Conservation (phyloP, 1,140 invertebrate species). For the Cardiocondyla obscurior region DNA sequence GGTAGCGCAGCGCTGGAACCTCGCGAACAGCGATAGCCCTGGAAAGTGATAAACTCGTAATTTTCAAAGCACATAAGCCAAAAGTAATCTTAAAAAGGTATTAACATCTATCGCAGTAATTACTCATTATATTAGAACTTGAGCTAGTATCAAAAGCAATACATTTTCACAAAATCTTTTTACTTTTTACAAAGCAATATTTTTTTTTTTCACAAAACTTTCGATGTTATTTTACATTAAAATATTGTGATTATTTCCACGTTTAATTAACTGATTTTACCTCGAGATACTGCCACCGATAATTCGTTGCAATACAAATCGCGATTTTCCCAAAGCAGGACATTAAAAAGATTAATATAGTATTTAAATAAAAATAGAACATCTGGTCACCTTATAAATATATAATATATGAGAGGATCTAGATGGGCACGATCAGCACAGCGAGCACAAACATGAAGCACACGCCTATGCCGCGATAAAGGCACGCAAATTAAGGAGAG, state of each 20-base stretch:
- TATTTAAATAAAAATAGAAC: slow-evolving; percentile 37
- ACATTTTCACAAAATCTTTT: no score
- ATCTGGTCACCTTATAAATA: slow-evolving; percentile 34
- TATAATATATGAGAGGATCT: slow-evolving; percentile 19
- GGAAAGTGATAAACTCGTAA: not conserved
- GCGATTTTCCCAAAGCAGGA: not conserved
- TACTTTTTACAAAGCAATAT: not conserved
- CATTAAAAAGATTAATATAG: slow-evolving; percentile 28
- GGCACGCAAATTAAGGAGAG: slow-evolving; percentile 34
- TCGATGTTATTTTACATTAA: not conserved
- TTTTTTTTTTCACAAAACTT: not conserved
- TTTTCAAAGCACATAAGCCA: not conserved
- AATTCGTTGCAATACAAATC: not conserved
- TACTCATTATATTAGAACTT: not conserved
- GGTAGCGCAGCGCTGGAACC: slow-evolving; percentile 20
- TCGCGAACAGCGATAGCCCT: slow-evolving; percentile 4
- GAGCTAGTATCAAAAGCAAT: not conserved
- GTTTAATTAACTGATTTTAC: not conserved
- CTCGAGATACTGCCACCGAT: not conserved
- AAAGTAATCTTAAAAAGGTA: not conserved
- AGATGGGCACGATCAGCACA: slow-evolving; percentile 25
- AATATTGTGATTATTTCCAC: not conserved
- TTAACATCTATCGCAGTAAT: not conserved
- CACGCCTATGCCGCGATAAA: not conserved
- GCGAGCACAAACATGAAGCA: slow-evolving; percentile 29